Evolutionary conservation across 1,140 invertebrate species (phyloP).

Genomic region (Drosophila funebris): DNA sequence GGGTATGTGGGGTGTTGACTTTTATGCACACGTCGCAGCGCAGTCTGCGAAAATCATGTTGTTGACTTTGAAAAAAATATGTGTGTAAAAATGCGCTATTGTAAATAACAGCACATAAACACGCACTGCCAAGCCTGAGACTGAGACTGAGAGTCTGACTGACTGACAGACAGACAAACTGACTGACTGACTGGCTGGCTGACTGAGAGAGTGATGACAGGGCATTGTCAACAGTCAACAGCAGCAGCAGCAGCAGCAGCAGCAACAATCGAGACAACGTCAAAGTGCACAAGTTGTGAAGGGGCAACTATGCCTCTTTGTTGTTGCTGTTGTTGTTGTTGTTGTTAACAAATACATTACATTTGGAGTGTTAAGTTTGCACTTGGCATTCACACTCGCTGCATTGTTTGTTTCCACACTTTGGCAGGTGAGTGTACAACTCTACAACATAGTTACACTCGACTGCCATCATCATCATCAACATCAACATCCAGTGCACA

Average conservation of each 20-base stretch:
- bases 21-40: constrained; percentile 75
- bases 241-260: neutral
- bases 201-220: constrained; percentile 69
- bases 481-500: neutral
- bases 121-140: constrained; percentile 27
- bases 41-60: constrained; percentile 77
- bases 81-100: constrained; percentile 82
- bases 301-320: constrained; percentile 23
- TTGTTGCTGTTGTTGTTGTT: neutral
- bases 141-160: constrained; percentile 42
- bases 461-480: neutral
- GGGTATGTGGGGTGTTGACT: constrained; percentile 40
- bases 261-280: constrained; percentile 27
- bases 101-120: constrained; percentile 79
- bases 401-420: constrained; percentile 48
- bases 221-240: constrained; percentile 61
- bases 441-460: neutral
- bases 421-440: constrained; percentile 35
- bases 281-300: constrained; percentile 33
- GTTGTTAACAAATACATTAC: constrained; percentile 58
- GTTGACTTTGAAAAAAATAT: constrained; percentile 82
- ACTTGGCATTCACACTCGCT: constrained; percentile 38
- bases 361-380: constrained; percentile 55
- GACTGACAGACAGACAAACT: constrained; percentile 27
- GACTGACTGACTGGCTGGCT: constrained; percentile 35